A percentile compares a stretch with the other conserved stretches of the same genome.
phyloP scores from a whole-genome alignment of 2,113 vertebrate genomes.

The Pterocles burchelli region DNA sequence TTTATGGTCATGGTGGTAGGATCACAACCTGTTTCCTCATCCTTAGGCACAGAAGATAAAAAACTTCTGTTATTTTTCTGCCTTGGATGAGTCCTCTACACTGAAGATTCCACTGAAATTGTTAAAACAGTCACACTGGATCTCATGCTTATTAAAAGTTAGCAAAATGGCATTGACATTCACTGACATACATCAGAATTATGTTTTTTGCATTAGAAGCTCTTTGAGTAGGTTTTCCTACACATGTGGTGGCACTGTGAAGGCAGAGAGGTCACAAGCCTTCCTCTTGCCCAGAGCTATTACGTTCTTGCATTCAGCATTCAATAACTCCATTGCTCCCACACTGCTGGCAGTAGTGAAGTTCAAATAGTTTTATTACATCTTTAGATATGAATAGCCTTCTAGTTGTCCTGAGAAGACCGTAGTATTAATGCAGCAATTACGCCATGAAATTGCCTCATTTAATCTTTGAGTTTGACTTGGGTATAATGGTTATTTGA shows the following conservation, averaged over 20 bases:
- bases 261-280: background rate
- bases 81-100: background rate
- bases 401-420: background rate
- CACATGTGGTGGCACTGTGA: accelerated
- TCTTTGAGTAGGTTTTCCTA: background rate
- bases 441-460: background rate
- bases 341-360: background rate
- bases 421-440: background rate
- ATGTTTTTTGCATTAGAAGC: background rate
- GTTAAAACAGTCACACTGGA: background rate
- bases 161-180: background rate
- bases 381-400: background rate
- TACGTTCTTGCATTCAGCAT: background rate
- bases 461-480: background rate
- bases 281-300: background rate
- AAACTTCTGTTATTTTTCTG: background rate
- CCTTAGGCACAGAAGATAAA: background rate
- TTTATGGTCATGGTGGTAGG: background rate
- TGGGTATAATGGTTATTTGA: background rate
- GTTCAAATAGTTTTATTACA: background rate
- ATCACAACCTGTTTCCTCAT: background rate
- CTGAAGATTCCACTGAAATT: background rate
- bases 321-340: background rate
- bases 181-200: background rate
- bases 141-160: background rate